Percentiles rank a stretch among this genome's conserved stretches.
These are phyloP conservation scores for Erynnis tages DNA, from an alignment of 2,888 invertebrate species.

Conservation along the genomic window DNA sequence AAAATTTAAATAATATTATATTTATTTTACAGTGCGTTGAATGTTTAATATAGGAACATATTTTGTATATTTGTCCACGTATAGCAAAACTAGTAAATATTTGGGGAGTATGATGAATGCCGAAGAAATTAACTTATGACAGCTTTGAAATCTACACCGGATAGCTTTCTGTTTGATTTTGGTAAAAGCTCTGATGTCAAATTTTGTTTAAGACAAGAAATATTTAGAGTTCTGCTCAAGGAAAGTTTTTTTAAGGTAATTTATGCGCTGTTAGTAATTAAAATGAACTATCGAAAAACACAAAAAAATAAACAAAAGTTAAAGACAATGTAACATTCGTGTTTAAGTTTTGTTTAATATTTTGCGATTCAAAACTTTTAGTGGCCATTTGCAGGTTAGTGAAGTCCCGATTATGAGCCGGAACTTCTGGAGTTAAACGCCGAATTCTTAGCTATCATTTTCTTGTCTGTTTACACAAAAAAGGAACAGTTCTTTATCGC, in stretches of 20 bases:
- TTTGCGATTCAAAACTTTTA: too few relatives aligned
- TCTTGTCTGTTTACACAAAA: conserved; percentile 4
- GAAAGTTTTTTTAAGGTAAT: too few relatives aligned
- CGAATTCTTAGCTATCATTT: not conserved
- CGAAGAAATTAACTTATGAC: conserved; percentile 36
- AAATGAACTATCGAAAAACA: too few relatives aligned
- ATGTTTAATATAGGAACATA: not conserved
- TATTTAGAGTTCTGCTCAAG: too few relatives aligned
- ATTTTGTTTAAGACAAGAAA: conserved; percentile 32
- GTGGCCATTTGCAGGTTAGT: too few relatives aligned
- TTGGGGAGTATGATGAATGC: conserved; percentile 26
- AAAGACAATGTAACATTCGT: too few relatives aligned
- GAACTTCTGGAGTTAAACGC: too few relatives aligned
- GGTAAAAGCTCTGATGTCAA: conserved; percentile 39
- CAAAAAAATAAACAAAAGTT: too few relatives aligned
- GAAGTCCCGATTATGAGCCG: too few relatives aligned
- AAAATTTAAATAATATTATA: not conserved
- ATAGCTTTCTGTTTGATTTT: conserved; percentile 45
- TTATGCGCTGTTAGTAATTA: too few relatives aligned
- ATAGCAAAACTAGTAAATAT: conserved; percentile 16
- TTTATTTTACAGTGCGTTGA: not conserved
- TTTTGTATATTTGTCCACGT: not conserved
- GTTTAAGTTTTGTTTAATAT: too few relatives aligned
- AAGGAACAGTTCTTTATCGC: conserved; percentile 33
- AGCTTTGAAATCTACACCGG: conserved; percentile 39